Percentiles rank a stretch among this genome's conserved stretches.
Evolutionary conservation across 1,140 invertebrate genomes (phyloP).

Genomic region (Hylyphantes graminicola): DNA sequence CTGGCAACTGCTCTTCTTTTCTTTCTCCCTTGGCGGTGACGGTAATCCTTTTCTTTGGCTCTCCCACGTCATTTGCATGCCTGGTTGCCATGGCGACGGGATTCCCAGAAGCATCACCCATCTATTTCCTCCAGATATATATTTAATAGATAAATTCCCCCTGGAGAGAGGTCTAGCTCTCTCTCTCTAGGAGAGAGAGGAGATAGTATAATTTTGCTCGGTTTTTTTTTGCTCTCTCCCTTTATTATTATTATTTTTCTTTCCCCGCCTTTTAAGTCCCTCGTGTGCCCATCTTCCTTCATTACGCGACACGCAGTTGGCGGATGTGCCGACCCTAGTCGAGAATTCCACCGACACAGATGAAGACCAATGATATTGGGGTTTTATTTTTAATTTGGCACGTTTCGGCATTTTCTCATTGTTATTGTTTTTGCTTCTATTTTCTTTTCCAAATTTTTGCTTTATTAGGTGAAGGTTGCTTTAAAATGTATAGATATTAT

Average conservation of each 20-base stretch:
- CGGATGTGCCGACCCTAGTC: neutral
- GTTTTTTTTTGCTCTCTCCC: conserved; percentile 23
- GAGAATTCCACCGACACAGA: neutral
- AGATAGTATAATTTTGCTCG: conserved; percentile 59
- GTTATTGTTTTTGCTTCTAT: too few relatives aligned
- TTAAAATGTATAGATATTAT: too few relatives aligned
- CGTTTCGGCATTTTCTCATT: too few relatives aligned
- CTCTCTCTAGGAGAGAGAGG: conserved; percentile 21
- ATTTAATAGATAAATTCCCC: conserved; percentile 61
- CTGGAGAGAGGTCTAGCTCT: conserved; percentile 20
- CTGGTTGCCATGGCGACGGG: conserved; percentile 50
- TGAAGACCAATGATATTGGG: too few relatives aligned
- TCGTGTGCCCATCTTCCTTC: conserved; percentile 32
- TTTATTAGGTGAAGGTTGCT: too few relatives aligned
- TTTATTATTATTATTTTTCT: conserved; percentile 24
- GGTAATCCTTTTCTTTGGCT: conserved; percentile 54
- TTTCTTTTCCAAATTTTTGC: too few relatives aligned
- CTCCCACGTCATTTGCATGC: conserved; percentile 59
- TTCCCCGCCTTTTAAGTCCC: conserved; percentile 47
- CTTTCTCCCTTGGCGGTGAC: conserved; percentile 34
- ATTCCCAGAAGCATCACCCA: conserved; percentile 58
- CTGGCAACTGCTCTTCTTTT: conserved; percentile 31
- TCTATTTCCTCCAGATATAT: conserved; percentile 59
- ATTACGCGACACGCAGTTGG: conserved; percentile 54
- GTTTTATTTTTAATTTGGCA: too few relatives aligned